Evolutionary conservation across 2,797 vertebrate genomes (phyloP).

Genomic region (Cirrhinus mrigala): DNA sequence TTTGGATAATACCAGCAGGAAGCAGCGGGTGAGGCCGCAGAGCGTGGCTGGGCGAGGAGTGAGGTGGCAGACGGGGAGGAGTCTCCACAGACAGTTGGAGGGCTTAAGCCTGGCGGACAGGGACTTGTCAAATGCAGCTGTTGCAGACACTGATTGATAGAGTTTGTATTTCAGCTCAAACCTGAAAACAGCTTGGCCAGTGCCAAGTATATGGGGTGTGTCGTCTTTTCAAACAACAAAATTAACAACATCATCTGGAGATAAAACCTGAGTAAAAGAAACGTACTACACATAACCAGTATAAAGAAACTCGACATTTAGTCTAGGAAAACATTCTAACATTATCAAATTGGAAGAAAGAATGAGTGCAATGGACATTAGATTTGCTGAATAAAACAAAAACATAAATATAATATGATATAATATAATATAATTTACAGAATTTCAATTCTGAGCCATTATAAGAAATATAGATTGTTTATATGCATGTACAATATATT

Average conservation of each 20-base stretch:
- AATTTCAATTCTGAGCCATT: background rate
- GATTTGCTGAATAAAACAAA: background rate
- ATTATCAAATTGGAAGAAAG: background rate
- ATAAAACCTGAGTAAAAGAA: background rate
- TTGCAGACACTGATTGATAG: constrained; percentile 93
- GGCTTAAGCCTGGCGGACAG: constrained; percentile 92
- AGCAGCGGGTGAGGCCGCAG: constrained; percentile 61
- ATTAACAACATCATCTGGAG: constrained; percentile 36
- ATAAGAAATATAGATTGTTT: background rate
- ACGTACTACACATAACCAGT: background rate
- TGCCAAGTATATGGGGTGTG: constrained; percentile 53
- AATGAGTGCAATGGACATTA: background rate
- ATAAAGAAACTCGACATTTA: background rate
- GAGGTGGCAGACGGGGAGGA: constrained; percentile 82
- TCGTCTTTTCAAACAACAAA: constrained; percentile 47
- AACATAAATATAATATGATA: background rate
- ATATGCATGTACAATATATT: background rate
- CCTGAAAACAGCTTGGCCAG: constrained; percentile 55
- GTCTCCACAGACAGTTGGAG: constrained; percentile 89
- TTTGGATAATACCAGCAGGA: constrained; percentile 62
- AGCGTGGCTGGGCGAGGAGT: constrained; percentile 61
- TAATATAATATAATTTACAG: background rate
- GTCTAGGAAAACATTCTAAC: background rate
- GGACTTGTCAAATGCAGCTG: constrained; percentile 97
- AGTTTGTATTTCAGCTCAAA: constrained; percentile 88